These are phyloP conservation scores for Oreochromis tanganicae DNA, from an alignment of 2,113 vertebrate genomes.

Conservation along the genomic window DNA sequence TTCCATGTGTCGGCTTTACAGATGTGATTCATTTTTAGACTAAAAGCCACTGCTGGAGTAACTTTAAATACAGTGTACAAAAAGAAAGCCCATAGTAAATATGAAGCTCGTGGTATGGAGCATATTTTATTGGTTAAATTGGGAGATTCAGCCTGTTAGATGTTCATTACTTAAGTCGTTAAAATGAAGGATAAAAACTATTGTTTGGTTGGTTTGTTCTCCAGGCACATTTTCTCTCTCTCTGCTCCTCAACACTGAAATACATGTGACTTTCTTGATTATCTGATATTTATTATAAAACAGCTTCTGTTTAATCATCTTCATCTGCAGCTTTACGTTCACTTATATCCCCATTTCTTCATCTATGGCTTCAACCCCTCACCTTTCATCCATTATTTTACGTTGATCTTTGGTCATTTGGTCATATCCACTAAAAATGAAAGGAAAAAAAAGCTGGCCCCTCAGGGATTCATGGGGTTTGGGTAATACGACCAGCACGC, in stretches of 20 bases:
- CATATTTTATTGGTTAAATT: not conserved
- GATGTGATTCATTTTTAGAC: not conserved
- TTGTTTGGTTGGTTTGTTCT: not conserved
- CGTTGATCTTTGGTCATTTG: not conserved
- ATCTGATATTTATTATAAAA: not conserved
- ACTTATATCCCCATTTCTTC: not conserved
- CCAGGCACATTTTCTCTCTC: not conserved
- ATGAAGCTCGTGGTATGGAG: not conserved
- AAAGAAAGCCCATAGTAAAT: not conserved
- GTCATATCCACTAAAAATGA: not conserved
- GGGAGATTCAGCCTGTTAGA: not conserved
- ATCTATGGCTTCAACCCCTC: not conserved
- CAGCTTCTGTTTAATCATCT: not conserved
- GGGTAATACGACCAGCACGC: constrained; percentile 39
- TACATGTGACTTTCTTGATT: not conserved
- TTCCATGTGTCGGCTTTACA: not conserved
- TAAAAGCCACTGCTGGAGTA: not conserved
- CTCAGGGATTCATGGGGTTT: constrained; percentile 4
- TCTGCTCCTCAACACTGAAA: not conserved
- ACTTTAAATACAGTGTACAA: not conserved
- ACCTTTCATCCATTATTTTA: not conserved
- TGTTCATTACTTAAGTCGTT: not conserved
- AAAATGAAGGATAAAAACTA: not conserved
- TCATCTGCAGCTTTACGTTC: not conserved
- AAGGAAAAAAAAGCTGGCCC: not conserved